Base-by-base conservation (phyloP, 2,113 vertebrate species). In the Tamias sibiricus region DNA sequence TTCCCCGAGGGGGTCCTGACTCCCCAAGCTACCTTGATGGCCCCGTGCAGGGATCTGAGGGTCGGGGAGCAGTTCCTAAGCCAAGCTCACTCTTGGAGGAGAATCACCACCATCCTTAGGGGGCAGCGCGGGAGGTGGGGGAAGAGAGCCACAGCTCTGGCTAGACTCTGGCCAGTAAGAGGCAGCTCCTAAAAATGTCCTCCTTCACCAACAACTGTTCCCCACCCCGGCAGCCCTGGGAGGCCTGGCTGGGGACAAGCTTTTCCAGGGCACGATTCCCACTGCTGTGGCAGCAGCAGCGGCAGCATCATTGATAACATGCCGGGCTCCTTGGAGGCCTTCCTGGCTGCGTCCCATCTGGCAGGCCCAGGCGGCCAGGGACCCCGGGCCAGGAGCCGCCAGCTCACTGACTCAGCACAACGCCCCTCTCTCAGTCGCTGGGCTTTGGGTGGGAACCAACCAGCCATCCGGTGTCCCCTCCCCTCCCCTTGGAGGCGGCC, bases 321-420 rank as follows among this genome's bases (percentile, higher is more conserved):
- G 97, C 98, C 88, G 94, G 97, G 98, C 98, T 99, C 99, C 99
- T 98, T 98, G 94, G 98, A 98, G 98, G 98, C 94, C 98, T 96
- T 98, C 98, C 99, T 99, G 99, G 98, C 98, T 97, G 82, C 62
- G 66, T 96, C 89, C 98, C 98, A 99, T 98, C 98, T 99, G 99
- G 99, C 99, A 99, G 98, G 97, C 98, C 87, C 90, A 69, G 95
- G 96, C 14, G 72, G 99, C 99, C 99, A 99, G 98, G 97, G 99
- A 99, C 99, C 98, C 98, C 97, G 94, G 98, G 97, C 98, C 99
- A 98, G 98, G 99, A 98, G 59, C 72, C 97, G 99, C 99, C 97
- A 98, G 99, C 99, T 98, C 98, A 99, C 99, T 99, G 99, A 99
- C 98, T 99, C 98, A 98, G 99, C 99, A 99, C 98, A 99, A 99